Percentiles rank a stretch among this genome's conserved stretches.
Conservation (phyloP, 1,140 invertebrate species). For the Diachasmimorpha longicaudata region DNA sequence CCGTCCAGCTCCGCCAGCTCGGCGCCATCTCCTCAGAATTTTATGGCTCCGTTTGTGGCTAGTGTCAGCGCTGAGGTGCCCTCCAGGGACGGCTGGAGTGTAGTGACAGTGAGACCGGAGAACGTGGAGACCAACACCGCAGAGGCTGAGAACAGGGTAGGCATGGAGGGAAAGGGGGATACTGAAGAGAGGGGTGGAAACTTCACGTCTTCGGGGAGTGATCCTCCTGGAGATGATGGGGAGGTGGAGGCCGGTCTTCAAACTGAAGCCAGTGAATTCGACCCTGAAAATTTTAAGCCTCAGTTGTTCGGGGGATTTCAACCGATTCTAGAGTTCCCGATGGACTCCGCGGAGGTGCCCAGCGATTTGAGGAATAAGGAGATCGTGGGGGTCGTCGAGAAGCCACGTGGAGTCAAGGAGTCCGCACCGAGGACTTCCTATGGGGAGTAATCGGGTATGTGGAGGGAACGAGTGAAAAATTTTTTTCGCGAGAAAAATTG, state of each 20-base stretch:
- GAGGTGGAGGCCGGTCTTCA: conserved; percentile 45
- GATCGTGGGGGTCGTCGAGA: conserved; percentile 18
- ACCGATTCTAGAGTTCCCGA: conserved; percentile 67
- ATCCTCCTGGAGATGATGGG: conserved; percentile 23
- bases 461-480: too few relatives aligned
- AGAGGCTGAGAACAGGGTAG: conserved; percentile 15
- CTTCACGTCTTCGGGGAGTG: conserved; percentile 37
- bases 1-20: conserved; percentile 59
- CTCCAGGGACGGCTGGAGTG: conserved; percentile 70
- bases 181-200: conserved; percentile 39
- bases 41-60: conserved; percentile 75
- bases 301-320: conserved; percentile 74
- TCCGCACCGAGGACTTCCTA: not conserved
- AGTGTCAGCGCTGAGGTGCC: conserved; percentile 66
- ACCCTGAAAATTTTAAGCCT: conserved; percentile 73
- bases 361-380: conserved; percentile 30
- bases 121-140: conserved; percentile 29
- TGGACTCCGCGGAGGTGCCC: conserved; percentile 26
- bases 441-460: not conserved
- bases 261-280: conserved; percentile 60
- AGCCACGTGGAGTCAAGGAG: conserved; percentile 9
- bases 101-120: conserved; percentile 58
- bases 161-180: conserved; percentile 41
- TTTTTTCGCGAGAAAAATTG: too few relatives aligned
- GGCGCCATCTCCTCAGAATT: conserved; percentile 64